Percentiles rank a stretch among this genome's conserved stretches.
These are phyloP conservation scores for Hermetia illucens DNA, from an alignment of 1,140 invertebrate species.

Conservation along the genomic window DNA sequence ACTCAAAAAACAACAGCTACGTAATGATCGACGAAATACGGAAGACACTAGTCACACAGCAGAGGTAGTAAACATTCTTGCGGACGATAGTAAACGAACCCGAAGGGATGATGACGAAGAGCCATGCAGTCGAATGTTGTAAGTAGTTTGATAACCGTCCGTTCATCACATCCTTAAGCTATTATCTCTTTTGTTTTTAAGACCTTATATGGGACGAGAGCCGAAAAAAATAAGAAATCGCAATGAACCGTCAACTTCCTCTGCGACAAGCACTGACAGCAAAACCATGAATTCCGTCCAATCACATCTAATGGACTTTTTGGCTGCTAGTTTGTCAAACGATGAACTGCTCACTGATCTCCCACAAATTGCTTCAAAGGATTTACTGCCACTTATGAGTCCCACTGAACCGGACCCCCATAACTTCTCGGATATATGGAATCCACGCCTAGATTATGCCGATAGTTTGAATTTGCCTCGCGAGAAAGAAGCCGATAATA, in stretches of 20 bases:
- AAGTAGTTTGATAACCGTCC: conserved; percentile 4
- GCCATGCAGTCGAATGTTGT: conserved; percentile 23
- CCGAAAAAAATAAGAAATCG: conserved; percentile 8
- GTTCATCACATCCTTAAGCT: neutral
- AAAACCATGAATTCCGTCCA: conserved; percentile 20
- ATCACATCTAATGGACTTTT: conserved; percentile 23
- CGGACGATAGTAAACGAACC: neutral
- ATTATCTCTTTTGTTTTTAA: conserved; percentile 5
- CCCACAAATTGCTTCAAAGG: conserved; percentile 14
- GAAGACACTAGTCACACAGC: conserved; percentile 18
- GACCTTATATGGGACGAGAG: conserved; percentile 23
- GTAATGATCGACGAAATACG: conserved; percentile 11
- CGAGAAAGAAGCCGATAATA: too few relatives aligned
- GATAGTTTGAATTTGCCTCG: too few relatives aligned
- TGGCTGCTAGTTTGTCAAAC: conserved; percentile 19
- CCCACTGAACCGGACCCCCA: too few relatives aligned
- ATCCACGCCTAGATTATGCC: too few relatives aligned
- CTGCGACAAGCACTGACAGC: conserved; percentile 5
- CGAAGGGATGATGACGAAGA: conserved; percentile 5
- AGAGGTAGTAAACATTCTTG: conserved; percentile 9
- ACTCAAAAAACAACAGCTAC: conserved; percentile 13
- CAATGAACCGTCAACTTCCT: neutral
- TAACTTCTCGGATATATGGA: too few relatives aligned
- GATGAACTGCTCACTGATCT: conserved; percentile 21
- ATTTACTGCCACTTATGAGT: conserved; percentile 20